Evolutionary conservation across 2,888 invertebrate genomes (phyloP).

Genomic region (Serripes groenlandicus): DNA sequence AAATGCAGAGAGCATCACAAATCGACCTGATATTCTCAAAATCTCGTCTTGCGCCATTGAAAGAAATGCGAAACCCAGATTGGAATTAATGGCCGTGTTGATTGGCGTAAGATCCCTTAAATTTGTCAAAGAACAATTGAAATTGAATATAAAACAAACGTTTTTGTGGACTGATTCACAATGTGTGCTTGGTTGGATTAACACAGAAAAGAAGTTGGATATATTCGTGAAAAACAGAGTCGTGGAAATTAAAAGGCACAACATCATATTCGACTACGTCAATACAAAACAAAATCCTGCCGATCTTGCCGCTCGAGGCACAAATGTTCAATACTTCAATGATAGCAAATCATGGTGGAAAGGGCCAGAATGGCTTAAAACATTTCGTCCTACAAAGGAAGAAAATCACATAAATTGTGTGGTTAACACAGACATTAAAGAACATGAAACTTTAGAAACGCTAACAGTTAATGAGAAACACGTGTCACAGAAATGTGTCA

Average conservation of each 20-base stretch:
- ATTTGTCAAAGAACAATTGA: conserved; percentile 7
- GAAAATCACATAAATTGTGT: too few relatives aligned
- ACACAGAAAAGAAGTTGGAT: not conserved
- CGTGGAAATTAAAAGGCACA: not conserved
- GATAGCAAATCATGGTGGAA: conserved; percentile 7
- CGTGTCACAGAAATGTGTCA: too few relatives aligned
- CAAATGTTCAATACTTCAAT: not conserved
- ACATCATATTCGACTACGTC: not conserved
- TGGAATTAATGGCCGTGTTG: conserved; percentile 35
- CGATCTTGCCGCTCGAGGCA: conserved; percentile 11
- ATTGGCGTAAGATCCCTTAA: conserved; percentile 28
- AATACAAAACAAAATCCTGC: conserved; percentile 7
- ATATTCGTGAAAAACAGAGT: not conserved
- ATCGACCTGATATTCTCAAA: conserved; percentile 2
- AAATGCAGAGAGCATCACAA: not conserved
- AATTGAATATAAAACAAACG: not conserved
- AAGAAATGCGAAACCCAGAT: not conserved
- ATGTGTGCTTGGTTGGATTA: conserved; percentile 1
- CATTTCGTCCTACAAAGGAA: too few relatives aligned
- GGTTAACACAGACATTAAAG: too few relatives aligned
- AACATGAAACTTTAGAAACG: too few relatives aligned
- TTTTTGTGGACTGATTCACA: conserved; percentile 14
- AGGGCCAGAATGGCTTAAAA: too few relatives aligned
- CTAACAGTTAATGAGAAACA: too few relatives aligned
- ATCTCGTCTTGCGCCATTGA: conserved; percentile 5